A percentile compares a stretch with the other conserved stretches of the same genome.
Evolutionary conservation across 2,888 invertebrate species (phyloP).

Genomic region (Nezara viridula): DNA sequence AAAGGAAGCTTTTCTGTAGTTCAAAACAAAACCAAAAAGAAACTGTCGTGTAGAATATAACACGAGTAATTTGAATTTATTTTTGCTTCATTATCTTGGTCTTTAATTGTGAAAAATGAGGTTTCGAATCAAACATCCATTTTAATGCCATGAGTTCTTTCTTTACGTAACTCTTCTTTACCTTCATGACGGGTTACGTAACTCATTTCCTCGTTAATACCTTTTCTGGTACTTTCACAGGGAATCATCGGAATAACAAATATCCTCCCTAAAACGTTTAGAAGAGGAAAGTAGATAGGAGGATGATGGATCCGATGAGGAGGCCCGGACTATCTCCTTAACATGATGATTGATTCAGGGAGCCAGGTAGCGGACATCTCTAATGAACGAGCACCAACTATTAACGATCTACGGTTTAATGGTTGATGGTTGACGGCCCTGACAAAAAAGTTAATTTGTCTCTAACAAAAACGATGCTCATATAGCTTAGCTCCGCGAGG

Average conservation of each 20-base stretch:
- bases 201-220: too few species aligned
- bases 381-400: constrained; percentile 17
- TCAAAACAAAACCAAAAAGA: too few species aligned
- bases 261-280: not conserved
- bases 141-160: too few species aligned
- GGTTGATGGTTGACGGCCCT: constrained; percentile 12
- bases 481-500: not conserved
- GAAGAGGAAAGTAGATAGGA: not conserved
- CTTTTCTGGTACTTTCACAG: not conserved
- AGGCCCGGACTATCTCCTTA: not conserved
- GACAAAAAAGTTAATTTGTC: constrained; percentile 38
- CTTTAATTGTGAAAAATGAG: too few species aligned
- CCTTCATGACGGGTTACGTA: not conserved
- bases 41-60: too few species aligned
- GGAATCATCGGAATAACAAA: not conserved
- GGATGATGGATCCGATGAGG: not conserved
- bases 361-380: constrained; percentile 48
- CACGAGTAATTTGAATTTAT: too few species aligned
- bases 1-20: too few species aligned
- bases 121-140: too few species aligned
- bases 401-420: constrained; percentile 42
- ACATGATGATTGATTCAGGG: constrained; percentile 2
- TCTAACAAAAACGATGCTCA: constrained; percentile 6
- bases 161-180: not conserved
- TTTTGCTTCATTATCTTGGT: too few species aligned